Percentiles rank a stretch among this genome's conserved stretches.
Evolutionary conservation across 2,888 invertebrate genomes (phyloP).

Genomic region (Lydus trimaculatus): DNA sequence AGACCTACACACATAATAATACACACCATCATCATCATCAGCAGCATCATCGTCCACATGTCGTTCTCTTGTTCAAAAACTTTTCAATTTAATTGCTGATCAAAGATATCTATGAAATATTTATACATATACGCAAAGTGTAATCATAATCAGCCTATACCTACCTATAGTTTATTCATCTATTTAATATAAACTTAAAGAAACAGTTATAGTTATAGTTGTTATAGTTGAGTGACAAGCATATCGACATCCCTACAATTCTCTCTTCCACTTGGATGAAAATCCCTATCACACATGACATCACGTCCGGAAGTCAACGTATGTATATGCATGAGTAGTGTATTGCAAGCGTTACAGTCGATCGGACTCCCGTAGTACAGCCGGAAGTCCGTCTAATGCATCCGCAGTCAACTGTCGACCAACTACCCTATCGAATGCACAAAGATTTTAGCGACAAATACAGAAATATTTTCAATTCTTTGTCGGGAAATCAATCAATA

Average conservation of each 20-base stretch:
- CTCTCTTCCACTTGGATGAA: slow-evolving; percentile 56
- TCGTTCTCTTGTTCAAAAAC: slow-evolving; percentile 37
- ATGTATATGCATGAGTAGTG: slow-evolving; percentile 61
- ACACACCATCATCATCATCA: background rate
- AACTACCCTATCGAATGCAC: slow-evolving; percentile 21
- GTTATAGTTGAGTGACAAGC: slow-evolving; percentile 14
- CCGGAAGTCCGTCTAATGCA: slow-evolving; percentile 71
- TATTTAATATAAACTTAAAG: too few relatives aligned
- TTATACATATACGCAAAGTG: background rate
- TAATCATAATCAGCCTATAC: too few relatives aligned
- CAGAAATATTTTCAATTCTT: background rate
- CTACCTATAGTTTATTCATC: too few relatives aligned
- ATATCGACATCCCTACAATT: slow-evolving; percentile 31
- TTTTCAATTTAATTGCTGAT: slow-evolving; percentile 31
- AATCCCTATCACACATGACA: slow-evolving; percentile 57
- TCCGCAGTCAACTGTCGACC: slow-evolving; percentile 58
- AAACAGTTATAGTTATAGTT: too few relatives aligned
- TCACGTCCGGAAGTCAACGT: slow-evolving; percentile 54
- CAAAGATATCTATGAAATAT: background rate
- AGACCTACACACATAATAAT: slow-evolving; percentile 42
- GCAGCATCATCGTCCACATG: slow-evolving; percentile 50
- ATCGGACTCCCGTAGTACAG: slow-evolving; percentile 56
- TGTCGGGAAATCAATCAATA: background rate
- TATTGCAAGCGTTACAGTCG: slow-evolving; percentile 58
- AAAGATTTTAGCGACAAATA: slow-evolving; percentile 16